Base-by-base conservation (phyloP, 2,888 invertebrate species). In the Mystacides longicornis region DNA sequence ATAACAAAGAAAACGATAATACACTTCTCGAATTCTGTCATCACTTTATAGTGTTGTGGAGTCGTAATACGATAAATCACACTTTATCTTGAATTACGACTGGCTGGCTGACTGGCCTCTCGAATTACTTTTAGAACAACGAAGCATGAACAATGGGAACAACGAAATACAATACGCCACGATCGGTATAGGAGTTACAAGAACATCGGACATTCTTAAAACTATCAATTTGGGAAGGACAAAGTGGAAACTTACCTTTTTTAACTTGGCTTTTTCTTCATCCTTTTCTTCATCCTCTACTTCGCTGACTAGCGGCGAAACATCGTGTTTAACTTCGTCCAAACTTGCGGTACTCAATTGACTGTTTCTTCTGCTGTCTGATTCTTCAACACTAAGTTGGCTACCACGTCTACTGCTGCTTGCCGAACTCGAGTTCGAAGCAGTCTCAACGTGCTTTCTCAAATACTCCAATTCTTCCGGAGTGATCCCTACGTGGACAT, bases 401-500 rank as follows among this genome's bases (percentile, higher is more conserved):
- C 56, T 57, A 5, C 60, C 60, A 23, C 60, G 55, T 5, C 58
- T 22, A 45, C 60, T 60, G 37, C 55, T 58, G 52, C 58, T 58
- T 49, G 58, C 58, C 3, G 58, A 58, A 43, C 58, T 58, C 23
- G 58, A 58, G 1, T 49, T 50, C 11, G 60, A 58, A 3, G 51
- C 56, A 3, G 57, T 51, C 18, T 56, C 54, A 18, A 52, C 56
- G 14, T 56, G 58, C 46, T 50, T 56, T 27, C 58, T 53, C 27
- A 61, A 57, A 47, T 58, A 61, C 45, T 61, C 61, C 23, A 59
- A 48, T 51, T 61, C 61, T 23, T 59, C 57, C 2, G 54, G 23
- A 11, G 57, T 56, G 9, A 61, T 59, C 11, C 59, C 59, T 3
- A 52, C 58, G 43, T 55, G 56, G 20, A 80, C 72, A 65, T 84